Conservation (phyloP, 2,888 invertebrate genomes). For the Caenorhabditis macrosperma region DNA sequence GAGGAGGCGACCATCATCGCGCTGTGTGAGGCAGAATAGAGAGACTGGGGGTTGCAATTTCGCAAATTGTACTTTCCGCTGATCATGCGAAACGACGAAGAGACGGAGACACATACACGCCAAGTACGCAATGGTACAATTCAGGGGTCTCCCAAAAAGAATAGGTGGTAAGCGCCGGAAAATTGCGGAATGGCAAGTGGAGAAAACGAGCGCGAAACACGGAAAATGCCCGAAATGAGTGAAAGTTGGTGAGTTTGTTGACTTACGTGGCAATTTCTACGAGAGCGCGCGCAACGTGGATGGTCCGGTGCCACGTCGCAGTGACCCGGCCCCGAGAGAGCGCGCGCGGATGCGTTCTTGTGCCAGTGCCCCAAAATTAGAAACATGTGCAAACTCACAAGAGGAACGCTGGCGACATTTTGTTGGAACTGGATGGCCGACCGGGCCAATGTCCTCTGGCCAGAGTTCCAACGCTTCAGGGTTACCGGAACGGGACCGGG, state of each 20-base stretch:
- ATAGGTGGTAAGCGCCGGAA: background rate
- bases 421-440: conserved; percentile 20
- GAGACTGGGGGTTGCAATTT: conserved; percentile 57
- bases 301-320: conserved; percentile 14
- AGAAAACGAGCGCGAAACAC: background rate
- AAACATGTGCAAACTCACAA: conserved; percentile 25
- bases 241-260: background rate
- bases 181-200: conserved; percentile 1
- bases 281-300: conserved; percentile 3
- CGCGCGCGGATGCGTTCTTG: background rate
- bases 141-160: background rate
- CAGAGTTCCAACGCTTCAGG: conserved; percentile 22
- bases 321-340: background rate
- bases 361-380: conserved; percentile 9
- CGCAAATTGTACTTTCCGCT: conserved; percentile 63
- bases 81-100: conserved; percentile 47
- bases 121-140: conserved; percentile 58
- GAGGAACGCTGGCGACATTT: conserved; percentile 42
- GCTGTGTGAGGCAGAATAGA: conserved; percentile 28
- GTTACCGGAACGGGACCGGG: conserved; percentile 18
- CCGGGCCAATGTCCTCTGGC: conserved; percentile 15
- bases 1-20: conserved; percentile 4
- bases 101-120: conserved; percentile 29
- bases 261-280: background rate
- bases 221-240: background rate